Base-by-base conservation (phyloP, 2,797 vertebrate genomes). In the Glyptemys insculpta region DNA sequence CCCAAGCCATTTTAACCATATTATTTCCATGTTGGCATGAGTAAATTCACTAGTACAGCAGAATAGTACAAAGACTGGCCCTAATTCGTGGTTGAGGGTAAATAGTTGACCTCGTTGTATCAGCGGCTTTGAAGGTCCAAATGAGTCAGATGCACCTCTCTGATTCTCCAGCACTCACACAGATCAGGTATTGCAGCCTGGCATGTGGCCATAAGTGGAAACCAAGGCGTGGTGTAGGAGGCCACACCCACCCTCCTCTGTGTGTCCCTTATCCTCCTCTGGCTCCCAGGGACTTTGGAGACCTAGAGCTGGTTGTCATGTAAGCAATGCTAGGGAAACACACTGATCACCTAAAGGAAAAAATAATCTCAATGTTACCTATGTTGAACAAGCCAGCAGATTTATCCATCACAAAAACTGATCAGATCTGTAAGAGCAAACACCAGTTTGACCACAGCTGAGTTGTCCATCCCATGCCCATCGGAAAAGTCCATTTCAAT, bases 1-100 rank as follows among this genome's bases (percentile, higher is more conserved):
- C 93, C 92, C 93, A 89, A 97, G 93, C 93, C 83, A 83, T 96
- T 92, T 96, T 95, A 95, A 93, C 86, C 83, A 83, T 12, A 16
- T 97, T 96, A 95, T 96, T 97, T 83, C 96, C 1, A 1, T 31
- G 27, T 29, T 49, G 41, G 27, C 74, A 97, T 96, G 95, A 96
- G 94, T 92, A 87, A 89, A 11, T 90, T 92, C 88, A 92, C 59
- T 93, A 81, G 84, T 84, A 79, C n/a, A 95, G 86, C 44, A 2
- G 5, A 96, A 93, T 90, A 94, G 89, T 79, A 96, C 76, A 93
- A 95, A 86, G 96, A 90, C 68, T 85, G 53, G 53, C 57, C 3
- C 49, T 81, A 14, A 15, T 96, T 95, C 92, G 94, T 89, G 95
- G 85, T 83, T 92, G 93, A 86, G 95, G 93, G 91, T 85, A 92